phyloP scores from a whole-genome alignment of 2,888 invertebrate species.

The Synanthedon myopaeformis region DNA sequence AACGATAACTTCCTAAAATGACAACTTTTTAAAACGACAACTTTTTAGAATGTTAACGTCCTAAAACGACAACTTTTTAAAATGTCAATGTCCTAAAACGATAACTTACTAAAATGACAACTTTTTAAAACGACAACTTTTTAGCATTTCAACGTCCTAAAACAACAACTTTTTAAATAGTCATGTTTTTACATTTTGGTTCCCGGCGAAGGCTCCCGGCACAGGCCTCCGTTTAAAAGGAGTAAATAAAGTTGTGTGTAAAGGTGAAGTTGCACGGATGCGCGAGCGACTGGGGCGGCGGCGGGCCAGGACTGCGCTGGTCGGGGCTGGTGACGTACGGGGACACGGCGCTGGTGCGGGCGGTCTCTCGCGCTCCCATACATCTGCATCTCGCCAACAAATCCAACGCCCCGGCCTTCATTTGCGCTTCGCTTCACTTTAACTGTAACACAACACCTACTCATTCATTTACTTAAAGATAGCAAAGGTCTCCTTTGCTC shows the following conservation, averaged over 20 bases:
- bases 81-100: too few relatives aligned
- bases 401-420: constrained; percentile 32
- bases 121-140: too few relatives aligned
- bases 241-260: background rate
- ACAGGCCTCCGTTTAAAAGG: too few relatives aligned
- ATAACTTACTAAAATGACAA: too few relatives aligned
- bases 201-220: too few relatives aligned
- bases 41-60: too few relatives aligned
- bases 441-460: constrained; percentile 30
- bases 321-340: constrained; percentile 51
- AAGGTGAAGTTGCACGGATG: constrained; percentile 44
- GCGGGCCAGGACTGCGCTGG: constrained; percentile 40
- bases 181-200: too few relatives aligned
- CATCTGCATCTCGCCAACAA: constrained; percentile 39
- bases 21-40: too few relatives aligned
- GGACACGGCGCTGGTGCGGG: constrained; percentile 50
- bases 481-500: background rate
- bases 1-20: too few relatives aligned
- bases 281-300: constrained; percentile 29
- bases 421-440: constrained; percentile 38
- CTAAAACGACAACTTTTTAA: too few relatives aligned
- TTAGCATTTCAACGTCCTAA: too few relatives aligned
- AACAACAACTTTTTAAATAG: too few relatives aligned
- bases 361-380: constrained; percentile 29
- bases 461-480: background rate